Conservation (phyloP, 2,113 vertebrate species). For the Ardeotis arabs region DNA sequence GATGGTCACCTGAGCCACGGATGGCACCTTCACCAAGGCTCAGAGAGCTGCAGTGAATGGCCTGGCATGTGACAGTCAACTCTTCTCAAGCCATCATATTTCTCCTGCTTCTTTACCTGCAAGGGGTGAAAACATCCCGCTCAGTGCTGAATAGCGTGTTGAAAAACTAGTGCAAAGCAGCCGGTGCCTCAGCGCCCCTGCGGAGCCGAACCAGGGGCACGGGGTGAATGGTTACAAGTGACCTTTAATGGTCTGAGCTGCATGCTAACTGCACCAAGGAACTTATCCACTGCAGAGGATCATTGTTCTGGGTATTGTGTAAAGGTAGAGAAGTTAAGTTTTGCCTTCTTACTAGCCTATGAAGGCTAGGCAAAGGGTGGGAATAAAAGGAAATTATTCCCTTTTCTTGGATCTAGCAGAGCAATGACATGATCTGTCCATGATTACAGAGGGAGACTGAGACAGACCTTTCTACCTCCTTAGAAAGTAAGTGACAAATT, state of each 20-base stretch:
- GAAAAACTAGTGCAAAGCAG: background rate
- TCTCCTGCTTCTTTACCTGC: background rate
- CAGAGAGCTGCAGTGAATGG: background rate
- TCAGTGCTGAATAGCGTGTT: background rate
- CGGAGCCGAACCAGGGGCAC: background rate
- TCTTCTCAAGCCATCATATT: background rate
- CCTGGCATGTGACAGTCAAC: background rate
- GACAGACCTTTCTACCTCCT: background rate
- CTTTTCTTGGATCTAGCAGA: background rate
- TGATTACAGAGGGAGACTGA: background rate
- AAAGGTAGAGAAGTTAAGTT: background rate
- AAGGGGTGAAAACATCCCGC: background rate
- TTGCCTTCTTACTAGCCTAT: background rate
- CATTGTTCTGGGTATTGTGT: fast-evolving
- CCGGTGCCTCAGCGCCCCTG: background rate
- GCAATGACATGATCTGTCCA: background rate
- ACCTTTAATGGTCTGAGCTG: background rate
- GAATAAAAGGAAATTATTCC: background rate
- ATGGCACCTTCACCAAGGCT: background rate
- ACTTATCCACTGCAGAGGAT: background rate
- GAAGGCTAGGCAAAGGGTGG: background rate
- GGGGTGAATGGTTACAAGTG: background rate
- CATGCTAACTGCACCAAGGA: background rate
- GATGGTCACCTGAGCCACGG: background rate
- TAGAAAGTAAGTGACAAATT: background rate